phyloP scores from a whole-genome alignment of 1,140 invertebrate species.

The Listronotus oregonensis region DNA sequence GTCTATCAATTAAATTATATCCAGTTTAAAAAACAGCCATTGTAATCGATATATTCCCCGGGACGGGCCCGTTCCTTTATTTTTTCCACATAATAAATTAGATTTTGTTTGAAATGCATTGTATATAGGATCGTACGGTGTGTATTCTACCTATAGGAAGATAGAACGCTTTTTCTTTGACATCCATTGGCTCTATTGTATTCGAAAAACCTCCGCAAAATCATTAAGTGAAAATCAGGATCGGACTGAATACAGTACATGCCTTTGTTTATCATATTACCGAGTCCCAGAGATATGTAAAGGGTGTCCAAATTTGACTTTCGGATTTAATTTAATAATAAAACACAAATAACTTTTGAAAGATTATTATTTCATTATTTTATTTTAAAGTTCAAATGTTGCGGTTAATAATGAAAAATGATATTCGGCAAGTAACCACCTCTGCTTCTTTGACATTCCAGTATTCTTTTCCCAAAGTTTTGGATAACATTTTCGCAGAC shows the following conservation, averaged over 20 bases:
- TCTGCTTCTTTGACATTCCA: no score
- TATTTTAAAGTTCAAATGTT: no score
- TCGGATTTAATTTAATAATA: no score
- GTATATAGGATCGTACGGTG: background rate
- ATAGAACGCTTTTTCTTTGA: conserved; percentile 10
- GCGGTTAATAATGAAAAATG: no score
- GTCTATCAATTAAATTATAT: conserved; percentile 27
- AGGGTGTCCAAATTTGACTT: no score
- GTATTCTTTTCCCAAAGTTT: no score
- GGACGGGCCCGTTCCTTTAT: conserved; percentile 8
- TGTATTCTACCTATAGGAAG: conserved; percentile 19
- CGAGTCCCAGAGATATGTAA: no score
- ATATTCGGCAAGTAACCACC: no score
- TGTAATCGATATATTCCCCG: conserved; percentile 22
- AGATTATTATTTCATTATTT: no score
- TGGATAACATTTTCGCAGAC: no score
- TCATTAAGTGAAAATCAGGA: conserved; percentile 9
- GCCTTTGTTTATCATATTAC: no score
- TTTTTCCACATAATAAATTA: conserved; percentile 20
- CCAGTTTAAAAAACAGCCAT: conserved; percentile 16
- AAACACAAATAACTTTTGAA: no score
- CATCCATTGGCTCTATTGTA: conserved; percentile 22
- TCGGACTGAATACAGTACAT: background rate
- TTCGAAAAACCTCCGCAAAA: conserved; percentile 21
- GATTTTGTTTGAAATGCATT: conserved; percentile 11